These are phyloP conservation scores for Trichogramma pretiosum DNA, from an alignment of 1,140 invertebrate species.

Conservation along the genomic window DNA sequence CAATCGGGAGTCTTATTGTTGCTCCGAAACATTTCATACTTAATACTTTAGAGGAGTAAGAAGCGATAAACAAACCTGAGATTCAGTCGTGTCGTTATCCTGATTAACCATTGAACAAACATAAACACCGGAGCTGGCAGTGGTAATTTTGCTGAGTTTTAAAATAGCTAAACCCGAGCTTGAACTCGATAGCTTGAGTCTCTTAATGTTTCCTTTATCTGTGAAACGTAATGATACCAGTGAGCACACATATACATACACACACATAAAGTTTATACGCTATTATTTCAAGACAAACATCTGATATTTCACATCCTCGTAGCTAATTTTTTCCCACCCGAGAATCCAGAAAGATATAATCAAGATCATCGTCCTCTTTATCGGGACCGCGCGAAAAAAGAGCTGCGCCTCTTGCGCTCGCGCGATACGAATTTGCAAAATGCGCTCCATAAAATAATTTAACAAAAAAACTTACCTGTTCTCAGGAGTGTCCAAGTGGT, in stretches of 20 bases:
- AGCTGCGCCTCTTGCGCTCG: background rate
- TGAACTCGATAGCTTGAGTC: slow-evolving; percentile 28
- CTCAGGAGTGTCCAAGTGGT: slow-evolving; percentile 49
- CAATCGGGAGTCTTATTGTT: background rate
- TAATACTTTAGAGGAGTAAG: background rate
- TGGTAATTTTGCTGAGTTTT: slow-evolving; percentile 39
- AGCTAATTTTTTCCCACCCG: too few relatives aligned
- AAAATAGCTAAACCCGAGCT: slow-evolving; percentile 39
- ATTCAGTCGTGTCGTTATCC: slow-evolving; percentile 36
- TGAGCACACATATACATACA: too few relatives aligned
- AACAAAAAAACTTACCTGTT: slow-evolving; percentile 26
- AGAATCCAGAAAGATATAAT: too few relatives aligned
- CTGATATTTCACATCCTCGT: too few relatives aligned
- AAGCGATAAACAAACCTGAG: slow-evolving; percentile 37
- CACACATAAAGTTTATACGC: too few relatives aligned
- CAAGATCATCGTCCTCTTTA: too few relatives aligned
- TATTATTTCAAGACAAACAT: too few relatives aligned
- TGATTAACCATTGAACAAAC: slow-evolving; percentile 45
- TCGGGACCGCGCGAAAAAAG: background rate
- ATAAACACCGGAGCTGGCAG: slow-evolving; percentile 50
- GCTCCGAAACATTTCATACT: background rate
- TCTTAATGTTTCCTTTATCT: slow-evolving; percentile 5
- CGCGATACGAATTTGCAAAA: too few relatives aligned
- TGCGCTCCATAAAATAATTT: too few relatives aligned
- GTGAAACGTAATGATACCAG: too few relatives aligned